Base-by-base conservation (phyloP, 2,113 vertebrate genomes). In the Baryphthengus martii region DNA sequence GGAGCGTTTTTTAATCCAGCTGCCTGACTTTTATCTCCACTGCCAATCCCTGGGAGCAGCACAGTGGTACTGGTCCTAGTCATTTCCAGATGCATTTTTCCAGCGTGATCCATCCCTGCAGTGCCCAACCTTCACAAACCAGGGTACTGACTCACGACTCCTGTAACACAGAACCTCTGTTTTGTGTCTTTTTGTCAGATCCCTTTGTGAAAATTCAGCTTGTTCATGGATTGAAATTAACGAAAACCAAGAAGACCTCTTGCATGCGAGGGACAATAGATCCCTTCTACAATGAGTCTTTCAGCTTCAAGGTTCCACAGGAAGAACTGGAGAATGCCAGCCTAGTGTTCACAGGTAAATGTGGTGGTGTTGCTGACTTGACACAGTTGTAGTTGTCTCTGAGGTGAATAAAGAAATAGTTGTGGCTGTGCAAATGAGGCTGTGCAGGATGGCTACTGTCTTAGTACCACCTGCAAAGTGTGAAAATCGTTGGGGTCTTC, bases 191-290 rank as follows among this genome's bases (percentile, higher is more conserved):
- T 55, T 63, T 88, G 88, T n/a, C 96, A 99, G 99, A 99, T 97
- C 99, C 99, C 26, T 99, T 99, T 97, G 99, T 99, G 93, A 99
- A 99, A 96, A 98, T 99, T 20, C 99, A 99, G 95, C 95, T 99
- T 68, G 99, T 99, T 25, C 98, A 99, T 5, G 98, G 98, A 31
- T 96, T 99, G 83, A 99, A 99, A 55, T 87, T 99, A 88, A 98
- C 98, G 42, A 99, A 99, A 96, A 99, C 98, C 45, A 99, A 99
- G 97, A 99, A 98, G 97, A 99, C 99, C 1, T 98, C 98, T 58
- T 99, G 98, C 93, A 98, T 99, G 97, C 97, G 97, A 67, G 99
- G 98, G 26, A 99, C 99, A 8, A 99, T 99, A 7, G 99, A 99
- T 91, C 99, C 99, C 58, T 99, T 98, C 97, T 99, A 98, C 97